Evolutionary conservation across 2,888 invertebrate genomes (phyloP), one percentile per base, ranked within the genome.

Genomic region (Brachyptera putata): DNA sequence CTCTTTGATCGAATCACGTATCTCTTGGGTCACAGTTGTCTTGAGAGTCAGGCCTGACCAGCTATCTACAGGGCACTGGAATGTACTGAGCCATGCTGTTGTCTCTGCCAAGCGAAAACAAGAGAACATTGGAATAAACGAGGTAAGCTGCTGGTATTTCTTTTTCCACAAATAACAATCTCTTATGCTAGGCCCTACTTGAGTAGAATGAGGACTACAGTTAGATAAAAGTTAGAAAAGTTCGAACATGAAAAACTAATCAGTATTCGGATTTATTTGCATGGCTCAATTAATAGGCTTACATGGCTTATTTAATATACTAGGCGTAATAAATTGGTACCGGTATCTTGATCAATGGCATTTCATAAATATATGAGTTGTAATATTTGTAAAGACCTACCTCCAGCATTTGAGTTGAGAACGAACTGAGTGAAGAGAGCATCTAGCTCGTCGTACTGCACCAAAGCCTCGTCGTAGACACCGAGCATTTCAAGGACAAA

Each of bases 401-500:
- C 83, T 63, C 91, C 89, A 65, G 90, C 84, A 70, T 90, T 89
- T n/a, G 93, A 91, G 77, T 95, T 95, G 66, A 94, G 86, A 58
- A 97, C 88, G 77, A 95, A 96, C 78, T 97, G 96, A 1, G 95
- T 94, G 75, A 97, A 95, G 67, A 97, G 82, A 55, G 95, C 96
- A 78, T 97, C 96, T 70, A 98, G 79, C 77, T 97, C 97, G 73
- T 97, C 97, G 74, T 96, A 98, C 72, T 97, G 97, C 58, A 97
- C 91, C 67, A 97, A 78, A 13, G 96, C 93, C 77, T 97, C 96
- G 67, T 95, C 94, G 71, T 91, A 87, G 65, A 97, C 79, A 60
- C 93, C 93, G 66, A 97, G 77, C 89, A 95, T 95, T 80, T 96
- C 93, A 69, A 95, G 82, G 65, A 94, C 91, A 76, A 96, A 91